Evolutionary conservation across 2,797 vertebrate genomes (phyloP).

Genomic region (Acanthiza pusilla): DNA sequence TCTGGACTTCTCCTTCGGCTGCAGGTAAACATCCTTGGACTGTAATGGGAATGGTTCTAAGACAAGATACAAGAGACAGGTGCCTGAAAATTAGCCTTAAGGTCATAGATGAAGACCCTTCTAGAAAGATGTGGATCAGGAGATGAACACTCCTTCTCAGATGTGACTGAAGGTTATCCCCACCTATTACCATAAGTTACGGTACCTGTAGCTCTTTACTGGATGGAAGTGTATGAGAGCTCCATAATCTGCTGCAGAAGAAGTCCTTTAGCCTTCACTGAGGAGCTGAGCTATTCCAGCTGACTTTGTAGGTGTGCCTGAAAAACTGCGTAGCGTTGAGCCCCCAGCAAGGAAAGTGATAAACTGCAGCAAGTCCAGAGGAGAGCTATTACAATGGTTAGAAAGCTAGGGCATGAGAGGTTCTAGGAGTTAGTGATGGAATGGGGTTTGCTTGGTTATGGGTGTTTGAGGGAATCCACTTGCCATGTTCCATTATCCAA

Average conservation of each 20-base stretch:
- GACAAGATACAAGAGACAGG: not conserved
- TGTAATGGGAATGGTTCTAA: not conserved
- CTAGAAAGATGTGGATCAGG: not conserved
- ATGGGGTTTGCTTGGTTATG: not conserved
- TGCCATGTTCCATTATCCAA: not conserved
- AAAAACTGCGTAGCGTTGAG: not conserved
- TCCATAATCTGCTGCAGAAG: not conserved
- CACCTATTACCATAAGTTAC: not conserved
- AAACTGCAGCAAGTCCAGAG: not conserved
- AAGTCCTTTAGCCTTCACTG: not conserved
- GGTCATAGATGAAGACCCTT: not conserved
- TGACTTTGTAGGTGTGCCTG: not conserved
- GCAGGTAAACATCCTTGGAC: not conserved
- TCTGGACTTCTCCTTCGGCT: not conserved
- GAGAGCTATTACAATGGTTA: not conserved
- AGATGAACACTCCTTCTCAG: not conserved
- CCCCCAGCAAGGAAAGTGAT: not conserved
- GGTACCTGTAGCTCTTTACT: not conserved
- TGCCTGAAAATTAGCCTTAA: not conserved
- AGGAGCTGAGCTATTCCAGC: not conserved
- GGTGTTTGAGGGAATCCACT: not conserved
- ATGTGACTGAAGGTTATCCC: not conserved
- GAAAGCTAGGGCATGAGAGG: not conserved
- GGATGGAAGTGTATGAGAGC: not conserved
- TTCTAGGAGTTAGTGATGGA: not conserved